Evolutionary conservation across 2,797 vertebrate species (phyloP), one percentile per base, ranked within the genome.

Genomic region (Mareca strepera): DNA sequence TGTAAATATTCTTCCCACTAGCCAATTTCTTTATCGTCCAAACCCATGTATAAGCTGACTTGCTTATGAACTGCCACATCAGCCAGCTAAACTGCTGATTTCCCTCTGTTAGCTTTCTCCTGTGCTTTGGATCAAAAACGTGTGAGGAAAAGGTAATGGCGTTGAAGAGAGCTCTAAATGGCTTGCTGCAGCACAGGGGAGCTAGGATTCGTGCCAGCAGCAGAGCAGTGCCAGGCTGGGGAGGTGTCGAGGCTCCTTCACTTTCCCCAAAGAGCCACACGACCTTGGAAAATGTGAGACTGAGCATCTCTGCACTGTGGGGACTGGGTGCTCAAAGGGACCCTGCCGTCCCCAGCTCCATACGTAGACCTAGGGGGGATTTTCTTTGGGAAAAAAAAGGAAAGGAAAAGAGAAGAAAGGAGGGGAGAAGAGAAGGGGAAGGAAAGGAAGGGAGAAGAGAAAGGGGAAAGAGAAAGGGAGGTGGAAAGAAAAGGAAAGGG

Each of bases 1-100:
- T 90, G 94, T 92, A 97, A 94, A 97, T 96, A 96, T 97, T 96
- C 94, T 96, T 94, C 72, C 88, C 88, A 77, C 87, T 77, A 94
- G 93, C 91, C 93, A 96, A 94, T 88, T 96, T 94, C 84, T 88
- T 68, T 95, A 92, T 92, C 88, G 23, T 80, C 60, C 29, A 80
- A 86, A 88, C 56, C 64, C 88, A 62, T 52, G 18, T 75, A 82
- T 94, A 93, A 94, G 75, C 91, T 90, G 93, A 90, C 94, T 95
- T 88, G 64, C 80, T 94, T 88, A 80, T 90, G 91, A 95, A 90
- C 86, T 85, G 86, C 86, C 92, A 80, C 86, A 88, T 93, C 94
- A 84, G 91, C 31, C 33, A 80, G 92, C 91, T 90, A 78, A 92
- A 96, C 74, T 94, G 83, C 92, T 94, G 94, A 88, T 94, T 96